Evolutionary conservation across 1,140 invertebrate species (phyloP), one percentile per base, ranked within the genome.

Genomic region (Aphaenogaster rudis): DNA sequence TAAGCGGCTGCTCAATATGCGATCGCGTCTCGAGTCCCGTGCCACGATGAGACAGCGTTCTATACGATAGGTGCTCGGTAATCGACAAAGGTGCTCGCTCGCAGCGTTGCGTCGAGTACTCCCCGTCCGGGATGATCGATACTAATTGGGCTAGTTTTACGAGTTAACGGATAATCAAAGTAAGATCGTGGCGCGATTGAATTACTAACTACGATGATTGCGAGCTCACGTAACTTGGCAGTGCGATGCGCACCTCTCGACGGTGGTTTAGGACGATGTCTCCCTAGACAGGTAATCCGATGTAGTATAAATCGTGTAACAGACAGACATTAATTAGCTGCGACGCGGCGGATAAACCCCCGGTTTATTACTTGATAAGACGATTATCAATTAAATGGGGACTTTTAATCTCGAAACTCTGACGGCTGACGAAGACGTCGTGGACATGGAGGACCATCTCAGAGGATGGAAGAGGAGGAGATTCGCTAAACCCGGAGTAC

Each of bases 141-240:
- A 39, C 69, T 76, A 76, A 84, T 84, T 74, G 42, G 17, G n/a
- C 54, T 71, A 74, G 57, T 84, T 84, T 84, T 84, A 84, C 80
- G 54, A 72, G 80, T 80, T 80, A 61, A 28, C 42, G 42, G 69
- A 50, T 84, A 84, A 84, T 84, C 80, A 76, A 84, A 84, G 69
- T 84, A 84, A 84, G 52, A 82, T 61, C 69, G 57, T 42, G 77
- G 67, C 54, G 52, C 52, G 67, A 84, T 84, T 74, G 80, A 84
- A 61, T 76, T 59, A 61, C 54, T n/a, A 74, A 72, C 67, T 74
- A 61, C 54, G 80, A 84, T 84, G 42, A 84, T 84, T 84, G 80
- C 69, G 42, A 76, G 33, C 67, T 57, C 66, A 42, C 64, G 78
- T 74, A 59, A 48, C 52, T 48, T 17, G 64, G 36, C 52, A 45